Percentiles rank a stretch among this genome's conserved stretches.
These are phyloP conservation scores for Chamaetylas fuelleborni DNA, from an alignment of 2,113 vertebrate species.

Conservation along the genomic window DNA sequence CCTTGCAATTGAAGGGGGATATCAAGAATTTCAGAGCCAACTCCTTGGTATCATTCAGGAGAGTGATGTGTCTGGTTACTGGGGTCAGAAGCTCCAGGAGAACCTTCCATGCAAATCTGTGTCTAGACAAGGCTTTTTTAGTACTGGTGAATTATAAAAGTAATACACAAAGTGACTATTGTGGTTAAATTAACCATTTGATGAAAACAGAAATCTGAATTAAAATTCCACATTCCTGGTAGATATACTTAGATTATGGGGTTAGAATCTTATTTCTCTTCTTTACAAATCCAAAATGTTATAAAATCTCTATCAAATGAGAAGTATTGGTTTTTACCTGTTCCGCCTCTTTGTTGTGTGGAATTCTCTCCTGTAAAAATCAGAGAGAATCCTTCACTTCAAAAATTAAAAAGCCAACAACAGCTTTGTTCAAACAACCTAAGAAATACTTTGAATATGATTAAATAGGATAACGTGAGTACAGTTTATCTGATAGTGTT, in stretches of 20 bases:
- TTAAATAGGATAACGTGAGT: neutral
- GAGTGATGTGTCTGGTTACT: neutral
- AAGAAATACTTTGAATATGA: neutral
- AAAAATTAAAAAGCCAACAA: neutral
- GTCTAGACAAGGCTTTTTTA: neutral
- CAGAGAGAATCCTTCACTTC: neutral
- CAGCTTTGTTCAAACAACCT: neutral
- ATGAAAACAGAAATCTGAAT: neutral
- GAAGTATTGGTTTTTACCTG: neutral
- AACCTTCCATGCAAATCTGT: neutral
- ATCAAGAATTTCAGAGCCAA: neutral
- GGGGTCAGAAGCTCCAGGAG: neutral
- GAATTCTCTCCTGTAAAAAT: neutral
- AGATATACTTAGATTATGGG: neutral
- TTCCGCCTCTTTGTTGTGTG: neutral
- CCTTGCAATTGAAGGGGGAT: neutral
- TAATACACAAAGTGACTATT: neutral
- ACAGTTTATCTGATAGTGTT: neutral
- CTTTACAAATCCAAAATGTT: neutral
- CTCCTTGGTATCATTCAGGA: neutral
- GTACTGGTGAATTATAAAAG: neutral
- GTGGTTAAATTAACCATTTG: neutral
- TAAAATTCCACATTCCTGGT: rapidly evolving
- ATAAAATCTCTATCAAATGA: neutral
- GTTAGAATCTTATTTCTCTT: neutral